Base-by-base conservation (phyloP, 2,113 vertebrate species). In the Salvelinus fontinalis region DNA sequence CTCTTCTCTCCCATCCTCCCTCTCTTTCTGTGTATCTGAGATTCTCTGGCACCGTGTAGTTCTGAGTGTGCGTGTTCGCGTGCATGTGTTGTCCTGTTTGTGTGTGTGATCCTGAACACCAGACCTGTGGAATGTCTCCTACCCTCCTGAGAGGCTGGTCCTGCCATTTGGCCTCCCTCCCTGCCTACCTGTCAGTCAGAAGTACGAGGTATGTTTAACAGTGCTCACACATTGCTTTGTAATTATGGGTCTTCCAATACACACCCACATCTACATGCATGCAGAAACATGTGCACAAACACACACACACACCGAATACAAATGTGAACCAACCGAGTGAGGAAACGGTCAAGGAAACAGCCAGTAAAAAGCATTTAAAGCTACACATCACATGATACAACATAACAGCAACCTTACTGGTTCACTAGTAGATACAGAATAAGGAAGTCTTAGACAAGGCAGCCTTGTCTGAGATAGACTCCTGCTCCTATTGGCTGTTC, bases 181-280 rank as follows among this genome's bases (percentile, higher is more conserved):
- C 49, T 78, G 76, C 84, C 85, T 64, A 39, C 78, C 24, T 1
- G 20, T 4, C 62, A 64, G 71, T 82, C 67, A 71, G 57, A 73
- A 78, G 75, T 68, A 75, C 70, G 29, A 39, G 39, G 79, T 70
- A 60, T 76, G 84, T 85, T 82, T 71, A 77, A 84, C 27, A 14
- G 72, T 27, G 79, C 70, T 65, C 85, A 77, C 39, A 6, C 67
- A 69, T 69, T 69, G 3, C 71, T 49, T 44, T n/a, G 34, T 86
- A 84, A 85, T 87, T 78, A 86, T 22, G 70, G 74, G 29, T 31
- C 64, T 18, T n/a, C 54, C 76, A 22, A 80, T 31, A 62, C 4
- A 39, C 8, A 76, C 31, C 16, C 44, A 62, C 11, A 3, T 51
- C 14, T 51, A 12, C 9, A 66, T 66, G 24, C 64, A 27, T 16